phyloP scores from a whole-genome alignment of 2,888 invertebrate genomes.

The Epicampocera succincta region DNA sequence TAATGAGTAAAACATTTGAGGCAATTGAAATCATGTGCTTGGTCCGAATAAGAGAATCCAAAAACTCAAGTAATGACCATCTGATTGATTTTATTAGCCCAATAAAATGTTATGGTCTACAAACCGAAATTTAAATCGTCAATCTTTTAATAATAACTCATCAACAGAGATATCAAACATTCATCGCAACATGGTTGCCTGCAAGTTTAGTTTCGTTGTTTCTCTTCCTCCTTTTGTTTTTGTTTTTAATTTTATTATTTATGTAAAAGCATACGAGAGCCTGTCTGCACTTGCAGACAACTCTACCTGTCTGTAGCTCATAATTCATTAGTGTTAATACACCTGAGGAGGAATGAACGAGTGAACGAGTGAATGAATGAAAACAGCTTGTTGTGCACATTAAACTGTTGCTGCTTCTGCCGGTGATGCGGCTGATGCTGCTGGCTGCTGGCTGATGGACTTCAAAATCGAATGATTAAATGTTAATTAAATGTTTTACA shows the following conservation, averaged over 20 bases:
- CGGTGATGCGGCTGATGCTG: constrained; percentile 3
- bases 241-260: neutral
- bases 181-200: neutral
- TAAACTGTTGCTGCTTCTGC: constrained; percentile 11
- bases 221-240: neutral
- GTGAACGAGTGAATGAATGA: too few species aligned
- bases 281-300: constrained; percentile 53
- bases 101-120: constrained; percentile 80
- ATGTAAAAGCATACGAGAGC: constrained; percentile 6
- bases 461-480: constrained; percentile 62
- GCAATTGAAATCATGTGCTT: constrained; percentile 53
- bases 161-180: constrained; percentile 41
- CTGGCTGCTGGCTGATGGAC: constrained; percentile 53
- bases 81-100: constrained; percentile 80
- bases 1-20: constrained; percentile 38
- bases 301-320: constrained; percentile 63
- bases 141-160: constrained; percentile 61
- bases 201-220: neutral
- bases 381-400: constrained; percentile 1
- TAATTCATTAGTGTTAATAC: constrained; percentile 63
- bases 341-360: constrained; percentile 37
- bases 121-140: constrained; percentile 64
- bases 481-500: constrained; percentile 69
- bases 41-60: constrained; percentile 2
- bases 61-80: constrained; percentile 74